Evolutionary conservation across 2,113 vertebrate species (phyloP).

Genomic region (Rallus limicola): DNA sequence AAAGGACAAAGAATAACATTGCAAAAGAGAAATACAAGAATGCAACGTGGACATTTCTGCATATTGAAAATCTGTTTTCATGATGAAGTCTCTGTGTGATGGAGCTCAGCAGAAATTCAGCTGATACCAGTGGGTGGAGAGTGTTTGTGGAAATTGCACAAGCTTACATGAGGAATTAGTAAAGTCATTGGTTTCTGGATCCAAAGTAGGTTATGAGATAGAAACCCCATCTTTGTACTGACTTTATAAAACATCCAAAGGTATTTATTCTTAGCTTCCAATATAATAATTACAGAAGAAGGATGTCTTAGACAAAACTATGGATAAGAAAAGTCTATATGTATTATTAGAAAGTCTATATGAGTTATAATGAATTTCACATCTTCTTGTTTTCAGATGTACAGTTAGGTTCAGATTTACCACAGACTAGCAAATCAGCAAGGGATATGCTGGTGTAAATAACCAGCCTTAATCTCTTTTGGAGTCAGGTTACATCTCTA

Average conservation of each 20-base stretch:
- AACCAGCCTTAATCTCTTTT: conserved; percentile 8
- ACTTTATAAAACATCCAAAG: background rate
- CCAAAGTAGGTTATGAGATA: background rate
- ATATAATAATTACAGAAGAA: background rate
- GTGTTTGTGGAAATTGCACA: background rate
- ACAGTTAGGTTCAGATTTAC: background rate
- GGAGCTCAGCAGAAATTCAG: background rate
- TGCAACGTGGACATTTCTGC: background rate
- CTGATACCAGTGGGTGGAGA: background rate
- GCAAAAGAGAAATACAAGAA: background rate
- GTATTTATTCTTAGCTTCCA: background rate
- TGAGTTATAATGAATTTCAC: background rate
- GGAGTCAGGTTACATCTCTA: background rate
- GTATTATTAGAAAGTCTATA: background rate
- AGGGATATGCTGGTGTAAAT: background rate
- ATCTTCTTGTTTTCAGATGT: background rate
- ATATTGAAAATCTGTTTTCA: background rate
- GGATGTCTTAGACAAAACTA: background rate
- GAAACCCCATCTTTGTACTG: background rate
- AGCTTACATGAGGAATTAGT: background rate
- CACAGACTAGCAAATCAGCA: background rate
- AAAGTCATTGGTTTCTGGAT: background rate
- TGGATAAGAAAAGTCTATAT: background rate
- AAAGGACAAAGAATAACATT: background rate
- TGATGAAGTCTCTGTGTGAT: background rate